These are phyloP conservation scores for Parus major DNA, from an alignment of 2,113 vertebrate genomes.

Conservation along the genomic window DNA sequence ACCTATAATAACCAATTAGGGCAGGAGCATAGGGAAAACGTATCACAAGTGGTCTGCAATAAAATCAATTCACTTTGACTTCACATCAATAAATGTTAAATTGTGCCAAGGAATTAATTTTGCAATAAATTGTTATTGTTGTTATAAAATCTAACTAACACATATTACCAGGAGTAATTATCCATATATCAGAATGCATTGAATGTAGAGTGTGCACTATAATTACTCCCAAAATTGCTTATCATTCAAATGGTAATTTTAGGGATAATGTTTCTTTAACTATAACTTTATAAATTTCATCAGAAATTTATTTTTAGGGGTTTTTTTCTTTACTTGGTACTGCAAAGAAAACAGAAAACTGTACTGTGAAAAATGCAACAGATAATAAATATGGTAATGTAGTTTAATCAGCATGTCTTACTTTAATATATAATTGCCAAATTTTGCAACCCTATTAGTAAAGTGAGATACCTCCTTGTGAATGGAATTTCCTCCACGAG, in stretches of 20 bases:
- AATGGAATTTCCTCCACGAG: neutral
- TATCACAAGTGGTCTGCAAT: conserved; percentile 71
- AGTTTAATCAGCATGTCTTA: neutral
- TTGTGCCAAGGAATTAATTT: conserved; percentile 84
- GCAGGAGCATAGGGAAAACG: conserved; percentile 72
- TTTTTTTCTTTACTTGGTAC: neutral
- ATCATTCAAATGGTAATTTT: conserved; percentile 86
- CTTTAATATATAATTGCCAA: neutral
- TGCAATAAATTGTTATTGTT: conserved; percentile 83
- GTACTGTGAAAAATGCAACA: neutral
- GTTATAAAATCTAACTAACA: conserved; percentile 80
- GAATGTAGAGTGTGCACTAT: conserved; percentile 76
- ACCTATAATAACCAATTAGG: conserved; percentile 92
- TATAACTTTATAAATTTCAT: conserved; percentile 70
- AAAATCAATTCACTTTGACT: conserved; percentile 80
- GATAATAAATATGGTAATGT: neutral
- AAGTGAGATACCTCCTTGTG: neutral
- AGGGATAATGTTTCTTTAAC: conserved; percentile 73
- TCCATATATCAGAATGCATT: conserved; percentile 83
- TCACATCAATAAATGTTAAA: conserved; percentile 82
- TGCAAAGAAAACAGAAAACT: conserved; percentile 11
- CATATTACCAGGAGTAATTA: conserved; percentile 82
- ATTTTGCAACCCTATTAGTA: neutral
- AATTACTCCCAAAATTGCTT: conserved; percentile 80
- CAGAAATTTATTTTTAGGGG: conserved; percentile 19